phyloP scores from a whole-genome alignment of 37 sponge, comb jelly and placozoan species.

The Ianthella basta region DNA sequence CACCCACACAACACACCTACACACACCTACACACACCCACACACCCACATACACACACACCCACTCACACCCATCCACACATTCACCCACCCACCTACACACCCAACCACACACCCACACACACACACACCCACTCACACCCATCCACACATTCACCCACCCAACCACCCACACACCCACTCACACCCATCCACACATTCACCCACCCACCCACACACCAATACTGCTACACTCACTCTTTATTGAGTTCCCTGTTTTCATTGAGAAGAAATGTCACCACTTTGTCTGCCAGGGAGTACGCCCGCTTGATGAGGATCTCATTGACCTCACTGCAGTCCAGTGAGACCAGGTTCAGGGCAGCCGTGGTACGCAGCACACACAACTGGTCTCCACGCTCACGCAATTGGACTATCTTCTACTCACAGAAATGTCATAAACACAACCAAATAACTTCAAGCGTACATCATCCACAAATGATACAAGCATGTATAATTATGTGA shows the following conservation, averaged over 20 bases:
- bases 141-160: too few relatives aligned
- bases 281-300: slow-evolving; percentile 50
- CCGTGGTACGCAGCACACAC: slow-evolving; percentile 59
- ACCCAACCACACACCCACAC: too few relatives aligned
- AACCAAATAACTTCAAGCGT: too few relatives aligned
- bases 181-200: too few relatives aligned
- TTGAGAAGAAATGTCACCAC: slow-evolving; percentile 59
- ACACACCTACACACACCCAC: too few relatives aligned
- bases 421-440: background rate
- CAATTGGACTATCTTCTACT: slow-evolving; percentile 70
- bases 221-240: slow-evolving; percentile 47
- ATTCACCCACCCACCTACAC: too few relatives aligned
- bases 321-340: slow-evolving; percentile 80
- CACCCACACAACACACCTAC: too few relatives aligned
- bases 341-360: slow-evolving; percentile 77
- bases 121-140: too few relatives aligned
- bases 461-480: background rate
- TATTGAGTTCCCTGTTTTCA: slow-evolving; percentile 86
- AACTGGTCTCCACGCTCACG: slow-evolving; percentile 58
- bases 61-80: too few relatives aligned
- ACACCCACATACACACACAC: too few relatives aligned
- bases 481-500: background rate
- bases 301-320: slow-evolving; percentile 40
- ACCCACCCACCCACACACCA: too few relatives aligned
- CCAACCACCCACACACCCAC: too few relatives aligned